These are phyloP conservation scores for Monoplex corrugatus DNA, from an alignment of 2,888 invertebrate species.

Conservation along the genomic window DNA sequence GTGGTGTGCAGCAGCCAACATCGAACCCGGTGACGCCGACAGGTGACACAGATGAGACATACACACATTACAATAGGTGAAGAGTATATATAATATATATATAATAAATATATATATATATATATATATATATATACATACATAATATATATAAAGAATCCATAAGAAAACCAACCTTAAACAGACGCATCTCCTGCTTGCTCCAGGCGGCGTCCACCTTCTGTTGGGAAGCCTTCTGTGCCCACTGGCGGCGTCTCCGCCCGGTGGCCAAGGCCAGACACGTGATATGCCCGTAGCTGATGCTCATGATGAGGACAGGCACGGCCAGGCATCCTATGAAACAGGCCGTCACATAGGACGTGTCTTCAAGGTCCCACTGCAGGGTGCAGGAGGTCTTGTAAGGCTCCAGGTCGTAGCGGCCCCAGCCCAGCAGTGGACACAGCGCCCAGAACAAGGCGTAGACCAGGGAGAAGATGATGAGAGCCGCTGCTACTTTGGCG, in stretches of 20 bases:
- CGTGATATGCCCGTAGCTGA: constrained; percentile 56
- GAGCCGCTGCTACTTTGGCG: neutral
- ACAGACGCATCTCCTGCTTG: constrained; percentile 49
- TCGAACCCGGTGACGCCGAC: too few species aligned
- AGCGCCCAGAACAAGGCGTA: constrained; percentile 61
- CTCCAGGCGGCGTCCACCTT: constrained; percentile 44
- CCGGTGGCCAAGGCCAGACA: constrained; percentile 44
- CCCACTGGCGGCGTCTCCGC: constrained; percentile 46
- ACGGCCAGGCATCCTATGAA: constrained; percentile 59
- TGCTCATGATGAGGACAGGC: constrained; percentile 54
- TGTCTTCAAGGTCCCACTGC: constrained; percentile 58
- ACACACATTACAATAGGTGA: neutral
- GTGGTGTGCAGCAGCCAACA: too few species aligned
- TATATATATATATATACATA: neutral
- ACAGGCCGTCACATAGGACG: constrained; percentile 57
- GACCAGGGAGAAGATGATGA: constrained; percentile 43
- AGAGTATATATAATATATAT: neutral
- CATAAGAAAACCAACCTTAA: constrained; percentile 47
- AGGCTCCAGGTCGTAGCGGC: constrained; percentile 61
- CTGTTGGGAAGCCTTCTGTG: neutral
- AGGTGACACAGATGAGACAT: too few species aligned
- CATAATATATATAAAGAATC: neutral
- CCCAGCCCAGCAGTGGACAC: constrained; percentile 63
- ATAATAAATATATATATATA: neutral
- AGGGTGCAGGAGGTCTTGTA: constrained; percentile 61